Base-by-base conservation (phyloP, 2,797 vertebrate species). In the Caiman crocodilus region DNA sequence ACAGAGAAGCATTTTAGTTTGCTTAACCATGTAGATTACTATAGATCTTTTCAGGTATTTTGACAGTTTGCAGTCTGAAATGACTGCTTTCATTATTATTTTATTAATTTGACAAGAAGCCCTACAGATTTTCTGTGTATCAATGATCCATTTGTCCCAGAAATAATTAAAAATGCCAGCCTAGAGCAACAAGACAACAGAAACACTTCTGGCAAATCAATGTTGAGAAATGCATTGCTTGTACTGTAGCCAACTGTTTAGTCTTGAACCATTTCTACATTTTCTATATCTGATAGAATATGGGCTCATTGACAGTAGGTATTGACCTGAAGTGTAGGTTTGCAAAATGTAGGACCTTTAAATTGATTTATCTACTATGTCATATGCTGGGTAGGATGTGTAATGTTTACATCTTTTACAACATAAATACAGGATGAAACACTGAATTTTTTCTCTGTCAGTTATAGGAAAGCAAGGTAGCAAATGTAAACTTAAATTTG, bases 141-240 rank as follows among this genome's bases (percentile, higher is more conserved):
- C 96, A 93, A 94, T 88, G 96, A 97, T 98, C 97, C 96, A 95
- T 98, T 98, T 98, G 97, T 98, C 97, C 97, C 97, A 96, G 96
- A 97, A 98, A 98, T 98, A 98, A 98, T 98, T 98, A 98, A 98
- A 98, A 98, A 97, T 94, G 97, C 97, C 97, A 98, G 97, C 97
- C 98, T 97, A 95, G 95, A 98, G 98, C 98, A 97, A 97, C 93
- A 97, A 96, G 97, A 97, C 96, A 98, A 96, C 97, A 98, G 97
- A 97, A 97, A 96, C 96, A 97, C 97, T 98, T 97, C 97, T 97
- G 97, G 96, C 97, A 98, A 97, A 97, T 98, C 97, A 95, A 94
- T 97, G 97, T 94, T 97, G 96, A 97, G 97, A 98, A 98, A 98
- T 97, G 96, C 97, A 94, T 90, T 77, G 85, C 95, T 97, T 97